Base-by-base conservation (phyloP, 2,888 invertebrate genomes). In the Conomelus anceps region DNA sequence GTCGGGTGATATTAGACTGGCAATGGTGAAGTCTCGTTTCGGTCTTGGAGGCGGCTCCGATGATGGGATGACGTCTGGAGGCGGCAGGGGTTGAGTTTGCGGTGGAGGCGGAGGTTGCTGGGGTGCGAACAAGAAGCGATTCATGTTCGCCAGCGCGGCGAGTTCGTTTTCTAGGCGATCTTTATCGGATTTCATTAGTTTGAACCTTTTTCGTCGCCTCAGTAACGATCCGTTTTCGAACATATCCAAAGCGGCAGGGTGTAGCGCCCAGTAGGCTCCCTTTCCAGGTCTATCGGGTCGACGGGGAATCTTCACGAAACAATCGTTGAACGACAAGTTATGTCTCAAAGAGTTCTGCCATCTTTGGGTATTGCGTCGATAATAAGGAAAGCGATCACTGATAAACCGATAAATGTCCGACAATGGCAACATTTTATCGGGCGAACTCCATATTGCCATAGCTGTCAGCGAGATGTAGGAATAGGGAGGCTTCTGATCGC, bases 401-500 rank as follows among this genome's bases (percentile, higher is more conserved):
- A 98, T 98, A 94, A 98, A 98, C 93, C 97, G 96, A 94, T 98
- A 98, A 93, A 98, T 98, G 93, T 98, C 97, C 89, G 96, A 96
- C 90, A 97, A 94, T 17, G 97, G 97, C 92, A 98, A 95, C 98
- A 99, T 99, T 94, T 99, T 98, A 94, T 99, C 99, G 89, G 97
- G 96, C 20, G 98, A 98, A 93, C 97, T 98, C 97, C 99, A 99
- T 92, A 99, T 99, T 90, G 99, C 99, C 99, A 99, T 99, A 90
- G 99, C 99, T 63, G 99, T 99, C 91, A 99, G 94, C 87, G 99
- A 98, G 93, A 99, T 99, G 94, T 99, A 99, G 86, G 99, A 99
- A 94, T 99, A 99, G 84, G 99, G 99, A 90, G 99, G 99, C 94
- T 99, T 99, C 94, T 99, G 98, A 93, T 99, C 99, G 93, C 98